phyloP scores from a whole-genome alignment of 1,140 invertebrate species.

The Pachyrhynchus sulphureomaculatus region DNA sequence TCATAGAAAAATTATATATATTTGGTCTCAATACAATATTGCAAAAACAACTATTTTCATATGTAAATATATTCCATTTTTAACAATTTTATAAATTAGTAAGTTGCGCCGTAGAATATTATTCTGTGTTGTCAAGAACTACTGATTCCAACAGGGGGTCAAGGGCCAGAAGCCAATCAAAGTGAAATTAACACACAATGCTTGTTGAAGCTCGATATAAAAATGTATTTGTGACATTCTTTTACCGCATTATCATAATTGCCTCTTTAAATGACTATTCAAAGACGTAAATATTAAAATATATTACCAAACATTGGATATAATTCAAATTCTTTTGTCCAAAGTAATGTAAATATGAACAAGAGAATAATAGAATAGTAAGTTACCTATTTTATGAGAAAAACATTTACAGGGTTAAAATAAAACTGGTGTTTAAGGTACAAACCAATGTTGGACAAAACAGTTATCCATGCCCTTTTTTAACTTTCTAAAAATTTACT shows the following conservation, averaged over 20 bases:
- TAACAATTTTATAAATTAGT: too few relatives aligned
- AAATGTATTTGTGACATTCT: slow-evolving; percentile 21
- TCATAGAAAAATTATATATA: too few relatives aligned
- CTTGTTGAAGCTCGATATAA: not conserved
- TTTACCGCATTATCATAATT: slow-evolving; percentile 19
- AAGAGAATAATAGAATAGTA: not conserved
- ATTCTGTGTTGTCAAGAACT: slow-evolving; percentile 8
- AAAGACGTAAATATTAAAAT: slow-evolving; percentile 6
- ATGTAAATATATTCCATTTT: too few relatives aligned
- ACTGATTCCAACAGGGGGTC: slow-evolving; percentile 21
- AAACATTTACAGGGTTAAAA: not conserved
- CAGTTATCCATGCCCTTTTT: too few relatives aligned
- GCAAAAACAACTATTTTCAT: too few relatives aligned
- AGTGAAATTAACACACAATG: slow-evolving; percentile 30
- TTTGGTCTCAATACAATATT: too few relatives aligned
- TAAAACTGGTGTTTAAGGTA: too few relatives aligned
- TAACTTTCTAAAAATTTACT: too few relatives aligned
- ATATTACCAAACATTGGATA: slow-evolving; percentile 7
- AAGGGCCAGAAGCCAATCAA: slow-evolving; percentile 28
- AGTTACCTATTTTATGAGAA: not conserved
- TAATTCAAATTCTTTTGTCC: slow-evolving; percentile 11
- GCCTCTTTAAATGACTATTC: slow-evolving; percentile 15
- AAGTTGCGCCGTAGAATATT: slow-evolving; percentile 15
- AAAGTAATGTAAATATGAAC: slow-evolving; percentile 2
- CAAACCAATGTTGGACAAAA: too few relatives aligned